These are phyloP conservation scores for Portunus trituberculatus DNA, from an alignment of 1,140 invertebrate species.

Conservation along the genomic window DNA sequence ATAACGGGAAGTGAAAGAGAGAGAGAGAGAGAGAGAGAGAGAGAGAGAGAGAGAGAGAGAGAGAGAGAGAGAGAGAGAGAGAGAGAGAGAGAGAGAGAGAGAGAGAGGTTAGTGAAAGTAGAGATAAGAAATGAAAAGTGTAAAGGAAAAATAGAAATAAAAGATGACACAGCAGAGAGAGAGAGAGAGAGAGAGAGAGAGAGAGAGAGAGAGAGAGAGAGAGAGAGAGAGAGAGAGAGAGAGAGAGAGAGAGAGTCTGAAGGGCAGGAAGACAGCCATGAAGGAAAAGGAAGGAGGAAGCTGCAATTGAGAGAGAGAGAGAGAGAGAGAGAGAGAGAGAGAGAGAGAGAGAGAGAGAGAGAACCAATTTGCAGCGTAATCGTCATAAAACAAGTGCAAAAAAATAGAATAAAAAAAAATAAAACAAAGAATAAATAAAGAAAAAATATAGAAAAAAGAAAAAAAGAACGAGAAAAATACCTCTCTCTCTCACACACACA, in stretches of 20 bases:
- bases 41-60: conserved; percentile 11
- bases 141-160: no score
- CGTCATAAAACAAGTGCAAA: no score
- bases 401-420: no score
- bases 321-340: conserved; percentile 20
- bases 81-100: background rate
- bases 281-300: background rate
- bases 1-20: background rate
- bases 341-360: conserved; percentile 6
- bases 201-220: conserved; percentile 43
- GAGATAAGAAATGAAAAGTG: background rate
- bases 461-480: background rate
- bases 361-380: no score
- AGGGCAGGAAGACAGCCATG: no score
- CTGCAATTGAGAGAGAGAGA: background rate
- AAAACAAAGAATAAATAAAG: background rate
- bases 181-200: background rate
- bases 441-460: background rate
- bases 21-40: conserved; percentile 13
- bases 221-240: conserved; percentile 43
- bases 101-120: background rate
- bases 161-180: no score
- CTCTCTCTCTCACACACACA: background rate
- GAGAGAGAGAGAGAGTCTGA: conserved; percentile 31
- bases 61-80: background rate